A percentile compares a stretch with the other conserved stretches of the same genome.
phyloP scores from a whole-genome alignment of 2,888 invertebrate species.

The Cerastis leucographa region DNA sequence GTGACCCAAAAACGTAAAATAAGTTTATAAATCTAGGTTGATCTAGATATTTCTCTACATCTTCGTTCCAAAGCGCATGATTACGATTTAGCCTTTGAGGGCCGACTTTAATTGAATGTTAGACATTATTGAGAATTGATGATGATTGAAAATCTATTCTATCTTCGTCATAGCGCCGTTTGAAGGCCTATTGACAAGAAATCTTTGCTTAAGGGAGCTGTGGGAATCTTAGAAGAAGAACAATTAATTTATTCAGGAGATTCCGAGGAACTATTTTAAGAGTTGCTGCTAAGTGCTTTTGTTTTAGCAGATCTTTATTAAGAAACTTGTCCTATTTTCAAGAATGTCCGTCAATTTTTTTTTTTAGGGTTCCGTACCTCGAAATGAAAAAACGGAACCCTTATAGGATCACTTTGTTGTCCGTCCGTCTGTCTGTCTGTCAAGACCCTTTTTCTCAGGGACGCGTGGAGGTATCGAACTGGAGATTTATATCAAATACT shows the following conservation, averaged over 20 bases:
- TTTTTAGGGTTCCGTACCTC: too few species aligned
- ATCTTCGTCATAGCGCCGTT: conserved; percentile 39
- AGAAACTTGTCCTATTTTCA: background rate
- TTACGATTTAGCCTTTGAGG: conserved; percentile 56
- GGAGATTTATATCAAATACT: too few species aligned
- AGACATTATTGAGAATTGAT: conserved; percentile 62
- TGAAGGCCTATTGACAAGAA: conserved; percentile 36
- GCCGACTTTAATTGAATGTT: conserved; percentile 59
- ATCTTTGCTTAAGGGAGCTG: conserved; percentile 22
- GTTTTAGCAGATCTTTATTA: background rate
- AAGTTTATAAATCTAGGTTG: background rate
- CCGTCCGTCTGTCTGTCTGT: too few species aligned
- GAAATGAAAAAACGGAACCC: too few species aligned
- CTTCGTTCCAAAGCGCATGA: conserved; percentile 53
- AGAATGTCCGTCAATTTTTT: background rate
- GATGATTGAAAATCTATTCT: conserved; percentile 64
- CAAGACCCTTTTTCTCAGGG: too few species aligned
- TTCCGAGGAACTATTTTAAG: conserved; percentile 19
- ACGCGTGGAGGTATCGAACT: too few species aligned
- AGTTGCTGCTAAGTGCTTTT: background rate
- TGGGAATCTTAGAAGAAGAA: conserved; percentile 31
- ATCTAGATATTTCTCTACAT: background rate
- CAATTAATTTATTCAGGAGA: conserved; percentile 47
- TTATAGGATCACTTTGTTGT: too few species aligned
- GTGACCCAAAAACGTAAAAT: too few species aligned